Base-by-base conservation (phyloP, 2,888 invertebrate genomes). In the Platerodrilus igneus region DNA sequence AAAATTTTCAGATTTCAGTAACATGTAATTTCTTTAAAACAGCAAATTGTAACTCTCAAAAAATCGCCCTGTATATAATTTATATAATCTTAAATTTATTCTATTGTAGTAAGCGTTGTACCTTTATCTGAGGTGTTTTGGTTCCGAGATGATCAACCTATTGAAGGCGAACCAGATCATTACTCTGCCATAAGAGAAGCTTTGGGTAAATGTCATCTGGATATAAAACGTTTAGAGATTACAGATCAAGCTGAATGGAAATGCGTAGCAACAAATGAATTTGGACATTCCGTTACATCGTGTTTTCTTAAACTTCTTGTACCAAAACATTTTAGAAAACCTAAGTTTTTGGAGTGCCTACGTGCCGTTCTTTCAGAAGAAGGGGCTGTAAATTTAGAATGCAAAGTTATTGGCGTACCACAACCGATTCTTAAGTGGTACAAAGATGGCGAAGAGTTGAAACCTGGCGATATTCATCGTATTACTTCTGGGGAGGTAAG, bases 211-310 rank as follows among this genome's bases (percentile, higher is more conserved):
- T 87, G 81, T 63, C 78, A 79, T 59, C 71, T 92, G 47, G 81
- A 86, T 56, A 78, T 91, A 21, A 74, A 75, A 36, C 75, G 76
- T 41, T 73, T 90, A 1, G 88, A 90, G 65, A 81, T 90, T 57
- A 73, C 81, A 40, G 91, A 92, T 62, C 89, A 90, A 68, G 89
- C 89, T 0, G 90, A 91, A 61, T 92, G 91, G 91, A 91, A 90
- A 64, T 91, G 90, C 62, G 83, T 91, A 2, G 90, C 89, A 4
- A 80, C 83, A 40, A 92, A 91, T 62, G 89, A 91, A 57, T 91
- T 83, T 58, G 92, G 92, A 1, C 88, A 90, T 57, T 89, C 88
- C 52, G 80, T 88, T 4, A 90, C 91, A 1, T 88, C 89, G 0
- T 88, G 89, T 64, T 89, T 87, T 57, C 72, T 92, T 1, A 86